These are phyloP conservation scores for Siniperca obscura DNA, from an alignment of 2,797 vertebrate species.

Conservation along the genomic window DNA sequence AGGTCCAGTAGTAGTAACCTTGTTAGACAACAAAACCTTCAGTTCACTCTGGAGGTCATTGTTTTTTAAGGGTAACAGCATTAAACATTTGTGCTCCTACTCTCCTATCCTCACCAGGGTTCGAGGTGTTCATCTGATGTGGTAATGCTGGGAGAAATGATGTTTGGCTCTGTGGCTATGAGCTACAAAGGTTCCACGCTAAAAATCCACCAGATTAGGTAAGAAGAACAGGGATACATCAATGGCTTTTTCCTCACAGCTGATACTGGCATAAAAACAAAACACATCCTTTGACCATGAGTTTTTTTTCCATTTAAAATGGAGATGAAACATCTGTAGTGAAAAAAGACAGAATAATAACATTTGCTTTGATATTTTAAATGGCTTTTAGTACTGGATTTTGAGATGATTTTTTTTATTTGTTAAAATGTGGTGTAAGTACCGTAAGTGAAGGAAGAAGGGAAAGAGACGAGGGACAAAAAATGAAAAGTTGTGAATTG, in stretches of 20 bases:
- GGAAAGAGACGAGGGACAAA: not conserved
- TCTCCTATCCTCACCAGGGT: conserved; percentile 77
- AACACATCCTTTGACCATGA: not conserved
- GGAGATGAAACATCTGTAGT: not conserved
- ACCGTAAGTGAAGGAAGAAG: not conserved
- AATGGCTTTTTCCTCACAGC: not conserved
- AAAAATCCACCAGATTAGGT: conserved; percentile 99
- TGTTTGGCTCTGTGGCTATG: conserved; percentile 99
- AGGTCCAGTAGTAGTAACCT: not conserved
- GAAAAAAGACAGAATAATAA: not conserved
- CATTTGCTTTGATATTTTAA: not conserved
- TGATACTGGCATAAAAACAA: not conserved
- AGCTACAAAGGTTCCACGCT: conserved; percentile 98
- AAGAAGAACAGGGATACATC: conserved; percentile 40
- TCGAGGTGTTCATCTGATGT: conserved; percentile 94
- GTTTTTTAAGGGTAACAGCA: not conserved
- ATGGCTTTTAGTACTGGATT: not conserved
- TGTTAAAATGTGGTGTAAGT: not conserved
- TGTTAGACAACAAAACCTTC: not conserved
- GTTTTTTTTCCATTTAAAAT: not conserved
- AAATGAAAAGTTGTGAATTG: not conserved
- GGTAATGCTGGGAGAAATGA: conserved; percentile 99
- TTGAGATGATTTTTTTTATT: not conserved
- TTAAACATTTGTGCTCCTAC: not conserved
- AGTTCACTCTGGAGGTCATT: not conserved